Evolutionary conservation across 1,140 invertebrate species (phyloP).

Genomic region (Samia ricini): DNA sequence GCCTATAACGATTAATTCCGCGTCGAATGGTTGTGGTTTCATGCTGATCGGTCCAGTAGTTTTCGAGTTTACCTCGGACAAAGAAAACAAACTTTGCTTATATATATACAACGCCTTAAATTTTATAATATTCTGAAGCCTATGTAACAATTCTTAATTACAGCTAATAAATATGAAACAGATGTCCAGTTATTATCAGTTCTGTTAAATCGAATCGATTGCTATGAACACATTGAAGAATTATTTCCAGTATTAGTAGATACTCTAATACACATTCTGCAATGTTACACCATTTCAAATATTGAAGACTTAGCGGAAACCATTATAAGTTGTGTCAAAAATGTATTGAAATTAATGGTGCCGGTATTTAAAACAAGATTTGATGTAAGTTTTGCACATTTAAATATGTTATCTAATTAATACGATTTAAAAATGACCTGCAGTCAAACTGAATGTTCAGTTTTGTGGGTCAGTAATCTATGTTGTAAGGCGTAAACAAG

Average conservation of each 20-base stretch:
- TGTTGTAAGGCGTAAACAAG: too few relatives aligned
- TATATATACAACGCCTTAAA: too few relatives aligned
- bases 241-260: constrained; percentile 17
- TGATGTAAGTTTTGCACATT: constrained; percentile 27
- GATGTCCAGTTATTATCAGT: constrained; percentile 26
- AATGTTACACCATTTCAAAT: constrained; percentile 12
- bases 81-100: too few relatives aligned
- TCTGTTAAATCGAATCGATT: constrained; percentile 12
- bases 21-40: too few relatives aligned
- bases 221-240: constrained; percentile 13
- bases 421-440: too few relatives aligned
- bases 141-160: too few relatives aligned
- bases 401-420: neutral
- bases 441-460: too few relatives aligned
- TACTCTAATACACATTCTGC: constrained; percentile 16
- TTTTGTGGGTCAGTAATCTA: too few relatives aligned
- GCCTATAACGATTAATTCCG: too few relatives aligned
- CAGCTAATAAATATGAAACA: constrained; percentile 18
- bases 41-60: too few relatives aligned
- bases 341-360: constrained; percentile 22
- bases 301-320: constrained; percentile 26
- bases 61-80: too few relatives aligned
- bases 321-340: constrained; percentile 26
- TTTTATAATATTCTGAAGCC: too few relatives aligned
- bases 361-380: constrained; percentile 14